phyloP scores from a whole-genome alignment of 2,888 invertebrate genomes.

The Platerodrilus igneus region DNA sequence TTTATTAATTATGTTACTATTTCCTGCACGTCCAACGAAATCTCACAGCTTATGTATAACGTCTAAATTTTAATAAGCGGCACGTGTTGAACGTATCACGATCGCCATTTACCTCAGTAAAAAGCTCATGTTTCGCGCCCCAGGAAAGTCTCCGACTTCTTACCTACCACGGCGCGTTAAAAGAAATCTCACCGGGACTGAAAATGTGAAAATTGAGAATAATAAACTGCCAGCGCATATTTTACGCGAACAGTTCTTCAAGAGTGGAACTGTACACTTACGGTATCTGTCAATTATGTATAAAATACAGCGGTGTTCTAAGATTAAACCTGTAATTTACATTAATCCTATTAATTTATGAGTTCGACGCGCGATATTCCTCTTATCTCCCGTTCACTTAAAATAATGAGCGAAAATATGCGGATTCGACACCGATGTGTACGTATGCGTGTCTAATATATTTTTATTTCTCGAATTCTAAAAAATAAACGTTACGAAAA shows the following conservation, averaged over 20 bases:
- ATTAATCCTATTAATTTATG: conserved; percentile 16
- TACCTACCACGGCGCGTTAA: conserved; percentile 37
- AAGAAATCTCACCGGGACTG: conserved; percentile 45
- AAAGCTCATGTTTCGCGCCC: conserved; percentile 24
- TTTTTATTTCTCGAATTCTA: conserved; percentile 5
- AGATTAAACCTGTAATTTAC: conserved; percentile 11
- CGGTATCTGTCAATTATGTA: conserved; percentile 47
- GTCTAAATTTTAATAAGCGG: no score
- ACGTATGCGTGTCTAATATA: no score
- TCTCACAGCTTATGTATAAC: no score
- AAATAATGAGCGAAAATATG: neutral
- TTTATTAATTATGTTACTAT: no score
- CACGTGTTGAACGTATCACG: no score
- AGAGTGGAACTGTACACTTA: conserved; percentile 44
- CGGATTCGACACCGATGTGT: no score
- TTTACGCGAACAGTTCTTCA: conserved; percentile 34
- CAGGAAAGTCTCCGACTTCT: conserved; percentile 32
- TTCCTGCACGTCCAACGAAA: no score
- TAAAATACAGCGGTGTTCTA: conserved; percentile 40
- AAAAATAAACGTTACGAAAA: conserved; percentile 12
- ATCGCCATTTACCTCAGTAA: conserved; percentile 26
- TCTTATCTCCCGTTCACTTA: conserved; percentile 1
- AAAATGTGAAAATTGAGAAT: conserved; percentile 48
- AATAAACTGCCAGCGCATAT: conserved; percentile 47
- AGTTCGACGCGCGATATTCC: no score